These are phyloP conservation scores for Entosphenus tridentatus DNA, from an alignment of 2,113 vertebrate species.

Conservation along the genomic window DNA sequence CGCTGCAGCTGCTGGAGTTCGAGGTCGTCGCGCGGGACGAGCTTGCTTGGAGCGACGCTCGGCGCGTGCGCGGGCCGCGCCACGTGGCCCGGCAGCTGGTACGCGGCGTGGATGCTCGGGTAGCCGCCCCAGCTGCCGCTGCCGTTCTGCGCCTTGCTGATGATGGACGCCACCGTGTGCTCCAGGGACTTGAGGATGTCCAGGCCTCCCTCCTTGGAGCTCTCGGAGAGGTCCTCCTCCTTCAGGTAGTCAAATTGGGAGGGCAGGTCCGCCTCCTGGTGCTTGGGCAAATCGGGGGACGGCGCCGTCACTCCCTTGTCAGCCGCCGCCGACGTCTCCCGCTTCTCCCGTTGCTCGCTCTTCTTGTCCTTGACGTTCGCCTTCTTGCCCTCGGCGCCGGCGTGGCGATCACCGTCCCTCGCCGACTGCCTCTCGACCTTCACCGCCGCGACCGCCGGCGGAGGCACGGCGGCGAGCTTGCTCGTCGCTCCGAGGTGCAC, in stretches of 20 bases:
- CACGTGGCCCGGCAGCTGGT: slow-evolving; percentile 55
- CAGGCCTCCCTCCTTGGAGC: slow-evolving; percentile 62
- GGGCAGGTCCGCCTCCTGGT: slow-evolving; percentile 58
- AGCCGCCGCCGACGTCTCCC: slow-evolving; percentile 16
- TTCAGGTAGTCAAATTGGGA: slow-evolving; percentile 90
- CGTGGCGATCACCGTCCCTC: slow-evolving; percentile 14
- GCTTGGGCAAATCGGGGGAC: slow-evolving; percentile 33
- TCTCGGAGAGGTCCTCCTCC: slow-evolving; percentile 79
- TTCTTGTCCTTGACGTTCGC: slow-evolving; percentile 43
- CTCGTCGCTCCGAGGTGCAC: slow-evolving; percentile 71
- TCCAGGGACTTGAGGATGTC: slow-evolving; percentile 94
- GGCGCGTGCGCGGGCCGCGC: not conserved
- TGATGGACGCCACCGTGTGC: slow-evolving; percentile 91
- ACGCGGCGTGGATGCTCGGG: slow-evolving; percentile 90
- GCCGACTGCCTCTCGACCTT: no score
- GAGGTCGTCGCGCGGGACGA: no score
- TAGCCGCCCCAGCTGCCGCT: slow-evolving; percentile 95
- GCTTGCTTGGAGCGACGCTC: no score
- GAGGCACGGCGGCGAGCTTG: no score
- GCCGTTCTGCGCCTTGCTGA: slow-evolving; percentile 96
- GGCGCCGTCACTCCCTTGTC: no score
- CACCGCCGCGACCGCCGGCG: no score
- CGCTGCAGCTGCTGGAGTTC: no score
- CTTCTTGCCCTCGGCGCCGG: slow-evolving; percentile 64
- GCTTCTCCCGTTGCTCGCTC: slow-evolving; percentile 81